Evolutionary conservation across 2,797 vertebrate genomes (phyloP), one percentile per base, ranked within the genome.

Genomic region (Cyclura pinguis): DNA sequence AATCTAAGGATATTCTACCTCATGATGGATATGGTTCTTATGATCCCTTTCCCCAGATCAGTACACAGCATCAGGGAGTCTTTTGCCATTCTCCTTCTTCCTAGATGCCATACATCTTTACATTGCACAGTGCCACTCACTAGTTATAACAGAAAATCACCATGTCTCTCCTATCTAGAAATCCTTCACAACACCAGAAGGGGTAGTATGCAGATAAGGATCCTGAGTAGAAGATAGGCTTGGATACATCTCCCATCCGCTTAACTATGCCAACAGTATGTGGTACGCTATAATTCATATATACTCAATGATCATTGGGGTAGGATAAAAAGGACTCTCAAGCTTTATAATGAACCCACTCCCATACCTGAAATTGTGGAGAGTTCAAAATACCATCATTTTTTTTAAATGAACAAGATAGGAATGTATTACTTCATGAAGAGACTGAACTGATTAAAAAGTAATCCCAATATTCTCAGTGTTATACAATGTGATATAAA

Each of bases 401-500:
- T 24, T 42, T 67, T 38, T 4, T 62, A 62, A 69, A 32, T 69
- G 67, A 82, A 42, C 10, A 27, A 42, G 55, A 27, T 85, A 85
- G 29, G 29, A n/a, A 85, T n/a, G n/a, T 4, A 10, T 73, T 47
- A 88, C 67, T 74, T 59, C 16, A 6, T 85, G 64, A 55, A 57
- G 10, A 64, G 50, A 78, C 24, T 73, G 13, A 35, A 69, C 22
- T 77, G 73, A 77, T 87, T 67, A 64, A 67, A 18, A 67, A 18
- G 38, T 57, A 47, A 84, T 59, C 38, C 35, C 35, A 7, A 10
- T 86, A 85, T 80, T 42, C 77, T 85, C 72, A 80, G 57, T 72
- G 1, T 85, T 85, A 80, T 50, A 59, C 27, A 85, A 27, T 27
- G n/a, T n/a, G 72, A 85, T 67, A 67, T 64, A 89, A 52, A 85